Evolutionary conservation across 2,113 vertebrate genomes (phyloP), one percentile per base, ranked within the genome.

Genomic region (Mustelus asterias): DNA sequence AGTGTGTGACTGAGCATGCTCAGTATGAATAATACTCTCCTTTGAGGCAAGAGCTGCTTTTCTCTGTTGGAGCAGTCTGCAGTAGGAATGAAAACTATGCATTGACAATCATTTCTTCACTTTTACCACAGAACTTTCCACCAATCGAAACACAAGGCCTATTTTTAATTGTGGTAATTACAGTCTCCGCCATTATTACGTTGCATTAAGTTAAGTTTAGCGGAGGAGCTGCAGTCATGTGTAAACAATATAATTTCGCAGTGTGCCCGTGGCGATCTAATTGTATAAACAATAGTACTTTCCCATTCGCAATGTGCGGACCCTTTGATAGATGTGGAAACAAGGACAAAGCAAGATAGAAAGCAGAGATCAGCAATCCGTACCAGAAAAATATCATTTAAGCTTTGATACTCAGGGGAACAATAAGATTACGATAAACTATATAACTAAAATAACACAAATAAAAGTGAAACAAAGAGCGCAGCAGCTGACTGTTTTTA

Each of bases 1-100:
- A 26, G 33, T 41, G n/a, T 48, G 24, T 48, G 33, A 54, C 94
- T 76, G 67, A 26, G 94, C 94, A 95, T 95, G 94, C 94, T 72
- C 94, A 33, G 13, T 54, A 95, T 95, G 94, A 95, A 95, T 95
- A 95, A 72, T 72, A 58, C 94, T 48, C 94, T 95, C 94, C 94
- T 54, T 95, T 95, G 67, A 95, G 94, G 24, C 44, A 7, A 95
- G 69, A 76, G 54, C 69, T 95, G 94, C 67, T 69, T 95, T 70
- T 95, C 69, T 76, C 41, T 48, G 44, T 69, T 76, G 44, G 13
- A 72, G 69, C 41, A 48, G 94, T 72, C 94, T 76, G 67, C 24
- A 72, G 67, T 1, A 18, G 94, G 94, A 95, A 95, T 76, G 94
- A 95, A 76, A 95, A 95, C 94, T 48, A 95, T 95, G 72, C 41